Percentiles rank a stretch among this genome's conserved stretches.
These are phyloP conservation scores for Leptoteleia sp. DNA, from an alignment of 1,140 invertebrate species.

Conservation along the genomic window DNA sequence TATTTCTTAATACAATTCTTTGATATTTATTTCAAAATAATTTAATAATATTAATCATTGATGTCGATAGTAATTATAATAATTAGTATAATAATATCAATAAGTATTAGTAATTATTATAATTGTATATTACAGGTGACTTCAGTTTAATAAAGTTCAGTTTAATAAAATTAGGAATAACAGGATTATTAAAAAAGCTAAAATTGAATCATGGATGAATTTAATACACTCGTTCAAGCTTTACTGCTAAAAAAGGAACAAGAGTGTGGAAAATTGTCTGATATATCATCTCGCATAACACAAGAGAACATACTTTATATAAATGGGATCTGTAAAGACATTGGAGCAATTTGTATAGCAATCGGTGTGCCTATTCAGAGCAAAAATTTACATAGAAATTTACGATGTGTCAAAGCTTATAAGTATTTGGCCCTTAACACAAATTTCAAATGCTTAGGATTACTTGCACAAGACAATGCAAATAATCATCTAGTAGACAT, in stretches of 20 bases:
- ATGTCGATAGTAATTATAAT: too few relatives aligned
- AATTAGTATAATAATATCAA: too few relatives aligned
- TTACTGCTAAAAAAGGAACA: slow-evolving; percentile 69
- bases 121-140: too few relatives aligned
- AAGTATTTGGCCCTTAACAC: slow-evolving; percentile 76
- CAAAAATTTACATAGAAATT: slow-evolving; percentile 33
- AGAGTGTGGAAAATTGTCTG: slow-evolving; percentile 66
- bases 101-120: too few relatives aligned
- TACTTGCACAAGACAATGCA: slow-evolving; percentile 69
- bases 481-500: slow-evolving; percentile 73
- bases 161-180: too few relatives aligned
- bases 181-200: too few relatives aligned
- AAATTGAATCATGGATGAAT: too few relatives aligned
- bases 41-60: too few relatives aligned
- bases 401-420: slow-evolving; percentile 59
- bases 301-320: slow-evolving; percentile 67
- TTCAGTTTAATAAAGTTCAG: too few relatives aligned
- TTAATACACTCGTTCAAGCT: slow-evolving; percentile 69
- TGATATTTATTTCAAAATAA: too few relatives aligned
- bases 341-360: slow-evolving; percentile 55
- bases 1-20: too few relatives aligned
- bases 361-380: slow-evolving; percentile 35
- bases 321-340: slow-evolving; percentile 58
- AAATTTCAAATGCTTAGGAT: slow-evolving; percentile 70
- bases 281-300: slow-evolving; percentile 71